phyloP scores from a whole-genome alignment of 2,888 invertebrate genomes.

The Pachliopta kotzebuea region DNA sequence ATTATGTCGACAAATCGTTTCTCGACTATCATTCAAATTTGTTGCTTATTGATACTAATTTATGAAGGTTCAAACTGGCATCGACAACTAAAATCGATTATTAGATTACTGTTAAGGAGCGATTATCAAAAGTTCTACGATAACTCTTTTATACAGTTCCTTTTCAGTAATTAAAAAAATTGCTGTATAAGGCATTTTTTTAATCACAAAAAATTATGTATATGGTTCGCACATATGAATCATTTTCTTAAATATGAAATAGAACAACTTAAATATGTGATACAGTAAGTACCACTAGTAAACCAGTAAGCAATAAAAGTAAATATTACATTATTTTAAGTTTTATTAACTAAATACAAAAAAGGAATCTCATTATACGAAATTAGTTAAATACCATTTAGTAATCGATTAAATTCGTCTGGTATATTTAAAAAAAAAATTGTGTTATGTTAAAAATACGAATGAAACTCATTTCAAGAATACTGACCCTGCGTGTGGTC shows the following conservation, averaged over 20 bases:
- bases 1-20: slow-evolving; percentile 67
- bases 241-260: too few species aligned
- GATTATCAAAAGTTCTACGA: background rate
- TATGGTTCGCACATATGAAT: too few species aligned
- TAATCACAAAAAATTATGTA: too few species aligned
- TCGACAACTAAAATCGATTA: slow-evolving; percentile 35
- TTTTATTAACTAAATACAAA: too few species aligned
- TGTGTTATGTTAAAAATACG: background rate
- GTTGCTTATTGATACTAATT: slow-evolving; percentile 43
- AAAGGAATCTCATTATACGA: too few species aligned
- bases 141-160: background rate
- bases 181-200: too few species aligned
- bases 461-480: background rate
- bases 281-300: too few species aligned
- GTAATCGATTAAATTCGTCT: background rate
- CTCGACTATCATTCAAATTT: slow-evolving; percentile 50
- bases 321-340: too few species aligned
- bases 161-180: background rate
- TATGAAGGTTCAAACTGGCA: slow-evolving; percentile 39
- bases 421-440: background rate
- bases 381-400: too few species aligned
- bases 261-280: too few species aligned
- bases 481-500: slow-evolving; percentile 57
- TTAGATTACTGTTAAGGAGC: slow-evolving; percentile 19
- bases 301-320: too few species aligned